Base-by-base conservation (phyloP, 1,140 invertebrate genomes). In the Tetramorium parvispinum region DNA sequence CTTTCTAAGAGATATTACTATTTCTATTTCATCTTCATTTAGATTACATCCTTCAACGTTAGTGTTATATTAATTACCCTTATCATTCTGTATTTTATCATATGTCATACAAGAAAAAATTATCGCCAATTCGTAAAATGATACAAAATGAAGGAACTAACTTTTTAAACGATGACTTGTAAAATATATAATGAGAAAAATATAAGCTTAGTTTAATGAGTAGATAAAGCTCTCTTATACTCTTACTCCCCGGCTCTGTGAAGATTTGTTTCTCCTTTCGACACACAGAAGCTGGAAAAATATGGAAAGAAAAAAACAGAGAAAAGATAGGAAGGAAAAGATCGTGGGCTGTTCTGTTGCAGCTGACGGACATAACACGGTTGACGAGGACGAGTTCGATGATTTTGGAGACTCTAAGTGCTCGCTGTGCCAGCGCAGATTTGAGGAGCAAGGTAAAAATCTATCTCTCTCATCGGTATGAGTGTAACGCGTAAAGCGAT, bases 371-470 rank as follows among this genome's bases (percentile, higher is more conserved):
- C 93, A 95, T 94, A 95, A 96, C 95, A 96, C 95, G 94, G 89
- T 94, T 95, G 95, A 96, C 95, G 95, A 96, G 96, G 95, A 94
- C 92, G 95, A 95, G 91, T 96, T 96, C 94, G 96, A 97, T 94
- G 96, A 95, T 91, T 95, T 93, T 68, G 94, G 94, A 85, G 94
- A 94, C 91, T 94, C 93, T 89, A 97, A 96, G 95, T 97, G 96
- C 94, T 96, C 96, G 95, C 96, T 97, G 95, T 97, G 97, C 96
- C 97, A 97, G 96, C 96, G 96, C 96, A 96, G 96, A 93, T 97
- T 97, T 96, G 96, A 97, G 94, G 96, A 97, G 95, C 96, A 97
- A 97, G 96, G 96, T 97, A 97, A 95, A 94, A 95, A 94, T 87
- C n/a, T 66, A 66, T 66, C 63, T 66, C 61, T 63, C 63, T 66